phyloP scores from a whole-genome alignment of 37 sponge, comb jelly and placozoan genomes.

The Spongilla lacustris region DNA sequence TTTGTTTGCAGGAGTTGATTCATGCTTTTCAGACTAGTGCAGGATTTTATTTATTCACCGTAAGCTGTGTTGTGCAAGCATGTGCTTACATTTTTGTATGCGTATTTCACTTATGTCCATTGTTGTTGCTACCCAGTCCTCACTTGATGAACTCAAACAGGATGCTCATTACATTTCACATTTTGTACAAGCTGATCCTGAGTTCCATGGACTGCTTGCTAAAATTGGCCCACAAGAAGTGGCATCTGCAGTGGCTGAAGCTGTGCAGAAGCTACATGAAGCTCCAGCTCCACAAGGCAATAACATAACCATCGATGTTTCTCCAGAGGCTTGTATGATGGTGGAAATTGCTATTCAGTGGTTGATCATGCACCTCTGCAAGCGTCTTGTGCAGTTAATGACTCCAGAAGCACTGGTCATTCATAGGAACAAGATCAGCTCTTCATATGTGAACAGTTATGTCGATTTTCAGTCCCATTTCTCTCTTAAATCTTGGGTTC shows the following conservation, averaged over 20 bases:
- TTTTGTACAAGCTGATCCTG: constrained; percentile 28
- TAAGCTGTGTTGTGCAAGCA: too few species aligned
- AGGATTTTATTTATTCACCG: constrained; percentile 23
- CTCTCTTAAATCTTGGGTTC: constrained; percentile 53
- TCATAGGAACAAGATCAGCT: constrained; percentile 20
- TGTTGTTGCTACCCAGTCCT: constrained; percentile 3
- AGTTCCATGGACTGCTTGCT: constrained; percentile 37
- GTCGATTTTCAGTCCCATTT: constrained; percentile 73
- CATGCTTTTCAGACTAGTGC: constrained; percentile 20
- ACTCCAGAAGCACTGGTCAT: constrained; percentile 47
- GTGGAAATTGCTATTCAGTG: constrained; percentile 21
- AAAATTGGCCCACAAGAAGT: constrained; percentile 30
- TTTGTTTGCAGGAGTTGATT: neutral
- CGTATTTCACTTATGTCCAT: neutral
- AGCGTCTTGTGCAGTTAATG: constrained; percentile 50
- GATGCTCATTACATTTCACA: constrained; percentile 38
- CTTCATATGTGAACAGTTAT: constrained; percentile 44
- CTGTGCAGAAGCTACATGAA: constrained; percentile 16
- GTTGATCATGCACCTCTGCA: constrained; percentile 31
- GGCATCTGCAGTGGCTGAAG: constrained; percentile 27
- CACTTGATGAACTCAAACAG: constrained; percentile 18
- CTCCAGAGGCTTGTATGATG: neutral
- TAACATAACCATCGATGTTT: neutral
- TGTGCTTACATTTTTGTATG: neutral
- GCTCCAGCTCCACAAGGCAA: constrained; percentile 2